Evolutionary conservation across 2,888 invertebrate species (phyloP), one percentile per base, ranked within the genome.

Genomic region (Chaitophorus viminalis): DNA sequence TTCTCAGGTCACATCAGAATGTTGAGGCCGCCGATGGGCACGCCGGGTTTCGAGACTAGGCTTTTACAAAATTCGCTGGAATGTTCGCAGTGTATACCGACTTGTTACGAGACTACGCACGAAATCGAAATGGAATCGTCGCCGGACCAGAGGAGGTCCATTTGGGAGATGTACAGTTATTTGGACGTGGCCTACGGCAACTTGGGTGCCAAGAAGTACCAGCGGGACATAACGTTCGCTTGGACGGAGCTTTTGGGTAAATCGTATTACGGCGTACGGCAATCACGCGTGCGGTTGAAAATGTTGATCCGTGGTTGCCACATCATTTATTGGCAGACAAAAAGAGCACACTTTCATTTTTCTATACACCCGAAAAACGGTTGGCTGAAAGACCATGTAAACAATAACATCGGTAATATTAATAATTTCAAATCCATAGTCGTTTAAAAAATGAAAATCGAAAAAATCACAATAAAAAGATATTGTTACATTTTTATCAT

Each of bases 111-210:
- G 88, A 90, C 89, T 0, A 89, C 89, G 60, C 89, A 90, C 82
- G 89, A 89, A 77, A 86, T 90, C 21, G 89, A 90, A 83, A 83
- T 89, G 31, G 88, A 89, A 21, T 82, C 86, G 17, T 82, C 89
- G 31, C 77, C 88, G 0, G 88, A 89, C 60, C 84, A 89, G n/a
- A 81, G 82, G 14, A 70, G 39, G 21, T 46, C 85, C 18, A 82
- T 81, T 1, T 76, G 65, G 76, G 36, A 79, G 9, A 86, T 78
- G 52, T 88, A 82, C 76, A 89, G 89, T 14, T 89, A 90, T 82
- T 85, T 90, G 36, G 90, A 90, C 39, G 89, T 90, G 14, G 89
- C 89, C 31, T 90, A 90, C 75, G 89, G 89, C 14, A 89, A 90
- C 75, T 82, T 89, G 46, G 89, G 89, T 33, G 90, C 90, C 3